A percentile compares a stretch with the other conserved stretches of the same genome.
Evolutionary conservation across 2,888 invertebrate genomes (phyloP).

Genomic region (Mythimna impura): DNA sequence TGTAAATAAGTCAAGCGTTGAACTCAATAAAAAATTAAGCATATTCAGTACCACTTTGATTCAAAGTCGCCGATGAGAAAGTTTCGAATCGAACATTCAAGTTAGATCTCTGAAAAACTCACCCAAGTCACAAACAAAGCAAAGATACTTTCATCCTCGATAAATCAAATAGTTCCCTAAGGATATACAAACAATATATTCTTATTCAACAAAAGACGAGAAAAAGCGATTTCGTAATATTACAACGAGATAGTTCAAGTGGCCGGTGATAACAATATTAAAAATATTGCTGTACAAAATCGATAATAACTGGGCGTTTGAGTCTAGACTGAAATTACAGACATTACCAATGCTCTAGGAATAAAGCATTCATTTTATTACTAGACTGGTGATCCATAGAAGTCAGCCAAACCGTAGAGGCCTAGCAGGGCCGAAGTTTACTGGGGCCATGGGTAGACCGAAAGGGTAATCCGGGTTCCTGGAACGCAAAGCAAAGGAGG

Average conservation of each 20-base stretch:
- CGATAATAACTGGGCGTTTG: slow-evolving; percentile 35
- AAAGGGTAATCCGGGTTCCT: too few species aligned
- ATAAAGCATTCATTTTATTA: slow-evolving; percentile 7
- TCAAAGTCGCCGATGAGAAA: background rate
- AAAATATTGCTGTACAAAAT: slow-evolving; percentile 33
- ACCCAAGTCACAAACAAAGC: slow-evolving; percentile 11
- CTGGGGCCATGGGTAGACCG: too few species aligned
- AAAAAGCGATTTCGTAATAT: slow-evolving; percentile 27
- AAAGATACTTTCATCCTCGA: slow-evolving; percentile 20
- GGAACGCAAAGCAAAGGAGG: too few species aligned
- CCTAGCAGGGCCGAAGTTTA: too few species aligned
- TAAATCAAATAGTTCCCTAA: slow-evolving; percentile 44
- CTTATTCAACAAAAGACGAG: slow-evolving; percentile 16
- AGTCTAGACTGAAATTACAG: slow-evolving; percentile 46
- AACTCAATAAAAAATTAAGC: background rate
- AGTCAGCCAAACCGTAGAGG: too few species aligned
- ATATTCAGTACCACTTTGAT: too few species aligned
- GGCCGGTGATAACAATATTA: slow-evolving; percentile 8
- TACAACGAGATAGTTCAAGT: slow-evolving; percentile 12
- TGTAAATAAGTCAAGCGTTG: background rate
- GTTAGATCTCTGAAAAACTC: background rate
- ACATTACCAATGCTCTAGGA: slow-evolving; percentile 15
- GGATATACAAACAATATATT: slow-evolving; percentile 28
- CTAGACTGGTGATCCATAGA: too few species aligned
- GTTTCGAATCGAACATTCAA: slow-evolving; percentile 5